phyloP scores from a whole-genome alignment of 2,888 invertebrate species.

The Parnassius apollo region DNA sequence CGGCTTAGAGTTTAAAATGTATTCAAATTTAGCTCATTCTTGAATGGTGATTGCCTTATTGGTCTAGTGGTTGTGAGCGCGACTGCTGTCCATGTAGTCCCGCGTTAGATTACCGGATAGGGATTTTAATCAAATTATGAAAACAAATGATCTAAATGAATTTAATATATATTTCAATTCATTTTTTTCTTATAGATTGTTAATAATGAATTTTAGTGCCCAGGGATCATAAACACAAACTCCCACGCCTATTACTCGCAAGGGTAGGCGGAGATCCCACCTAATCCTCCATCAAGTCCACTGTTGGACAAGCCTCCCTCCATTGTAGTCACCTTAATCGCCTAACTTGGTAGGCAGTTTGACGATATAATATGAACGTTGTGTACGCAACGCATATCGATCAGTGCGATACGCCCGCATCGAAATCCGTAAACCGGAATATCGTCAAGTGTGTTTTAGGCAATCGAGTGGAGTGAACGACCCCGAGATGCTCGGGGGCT shows the following conservation, averaged over 20 bases:
- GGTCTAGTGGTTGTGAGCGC: too few relatives aligned
- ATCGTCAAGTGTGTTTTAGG: constrained; percentile 16
- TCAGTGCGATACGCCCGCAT: constrained; percentile 8
- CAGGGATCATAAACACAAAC: background rate
- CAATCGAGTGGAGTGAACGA: constrained; percentile 22
- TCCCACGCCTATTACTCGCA: too few relatives aligned
- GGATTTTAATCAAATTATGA: too few relatives aligned
- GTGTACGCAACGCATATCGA: background rate
- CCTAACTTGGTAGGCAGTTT: too few relatives aligned
- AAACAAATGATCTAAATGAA: too few relatives aligned
- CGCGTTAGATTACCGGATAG: too few relatives aligned
- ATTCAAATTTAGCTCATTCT: background rate
- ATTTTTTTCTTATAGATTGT: background rate
- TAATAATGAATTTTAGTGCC: too few relatives aligned
- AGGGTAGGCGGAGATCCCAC: too few relatives aligned
- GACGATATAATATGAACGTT: too few relatives aligned
- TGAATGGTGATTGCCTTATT: background rate
- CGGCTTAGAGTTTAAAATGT: background rate
- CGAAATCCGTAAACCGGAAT: constrained; percentile 1
- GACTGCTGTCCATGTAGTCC: too few relatives aligned
- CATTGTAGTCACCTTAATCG: too few relatives aligned
- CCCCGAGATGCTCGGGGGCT: constrained; percentile 1
- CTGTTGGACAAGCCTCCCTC: background rate
- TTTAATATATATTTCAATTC: too few relatives aligned
- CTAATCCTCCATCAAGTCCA: background rate